Evolutionary conservation across 2,888 invertebrate genomes (phyloP).

Genomic region (Allygus modestus): DNA sequence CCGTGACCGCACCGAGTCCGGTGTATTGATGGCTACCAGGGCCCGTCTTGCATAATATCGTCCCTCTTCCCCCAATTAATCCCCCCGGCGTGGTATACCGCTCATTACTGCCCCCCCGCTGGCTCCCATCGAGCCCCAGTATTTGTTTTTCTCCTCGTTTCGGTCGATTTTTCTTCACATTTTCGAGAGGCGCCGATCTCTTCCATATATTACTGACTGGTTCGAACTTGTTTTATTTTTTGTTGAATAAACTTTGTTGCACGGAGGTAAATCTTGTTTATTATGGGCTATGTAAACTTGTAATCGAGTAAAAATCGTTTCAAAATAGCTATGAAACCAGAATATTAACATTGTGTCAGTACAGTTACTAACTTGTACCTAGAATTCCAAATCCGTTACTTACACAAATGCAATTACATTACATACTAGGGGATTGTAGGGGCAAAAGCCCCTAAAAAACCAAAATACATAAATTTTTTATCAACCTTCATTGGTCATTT

Average conservation of each 20-base stretch:
- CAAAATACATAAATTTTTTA: too few relatives aligned
- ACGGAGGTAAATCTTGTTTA: neutral
- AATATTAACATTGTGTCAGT: too few relatives aligned
- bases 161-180: conserved; percentile 39
- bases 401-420: too few relatives aligned
- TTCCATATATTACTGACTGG: conserved; percentile 18
- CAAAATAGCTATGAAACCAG: too few relatives aligned
- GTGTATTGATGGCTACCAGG: conserved; percentile 42
- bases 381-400: too few relatives aligned
- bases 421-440: too few relatives aligned
- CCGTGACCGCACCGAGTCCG: neutral
- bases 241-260: neutral
- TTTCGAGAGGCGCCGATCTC: conserved; percentile 17
- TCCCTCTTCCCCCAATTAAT: conserved; percentile 28
- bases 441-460: too few relatives aligned
- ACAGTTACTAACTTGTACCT: too few relatives aligned
- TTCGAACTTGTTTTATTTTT: neutral
- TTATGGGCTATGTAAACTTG: too few relatives aligned
- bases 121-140: neutral
- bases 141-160: conserved; percentile 32
- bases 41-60: conserved; percentile 23
- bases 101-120: conserved; percentile 40
- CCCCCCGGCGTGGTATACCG: neutral
- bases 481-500: too few relatives aligned
- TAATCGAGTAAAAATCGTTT: too few relatives aligned